phyloP scores from a whole-genome alignment of 2,113 vertebrate species.

The Chaetodon auriga region DNA sequence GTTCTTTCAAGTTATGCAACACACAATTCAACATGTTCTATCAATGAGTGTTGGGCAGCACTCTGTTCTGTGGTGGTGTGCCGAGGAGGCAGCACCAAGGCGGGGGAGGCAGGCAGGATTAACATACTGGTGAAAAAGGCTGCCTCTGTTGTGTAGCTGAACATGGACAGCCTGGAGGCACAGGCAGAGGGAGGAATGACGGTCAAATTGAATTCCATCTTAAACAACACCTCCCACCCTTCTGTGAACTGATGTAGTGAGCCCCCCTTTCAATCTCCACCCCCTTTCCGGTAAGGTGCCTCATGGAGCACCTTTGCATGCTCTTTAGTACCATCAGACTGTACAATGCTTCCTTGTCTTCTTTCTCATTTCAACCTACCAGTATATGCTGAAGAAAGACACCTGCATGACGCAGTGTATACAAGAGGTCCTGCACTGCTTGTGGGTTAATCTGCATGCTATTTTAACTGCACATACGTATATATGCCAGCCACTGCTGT shows the following conservation, averaged over 20 bases:
- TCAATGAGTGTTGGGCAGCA: conserved; percentile 50
- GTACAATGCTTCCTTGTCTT: background rate
- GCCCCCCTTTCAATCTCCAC: conserved; percentile 10
- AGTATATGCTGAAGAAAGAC: background rate
- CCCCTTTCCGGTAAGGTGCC: conserved; percentile 24
- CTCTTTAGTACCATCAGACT: conserved; percentile 6
- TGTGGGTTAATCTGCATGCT: background rate
- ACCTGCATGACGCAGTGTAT: background rate
- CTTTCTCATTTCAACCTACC: conserved; percentile 6
- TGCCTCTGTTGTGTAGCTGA: conserved; percentile 74
- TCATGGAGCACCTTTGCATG: conserved; percentile 21
- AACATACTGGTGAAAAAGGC: conserved; percentile 76
- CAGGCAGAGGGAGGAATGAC: conserved; percentile 70
- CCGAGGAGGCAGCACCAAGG: conserved; percentile 46
- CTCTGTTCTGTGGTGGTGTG: conserved; percentile 67
- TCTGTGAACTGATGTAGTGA: conserved; percentile 27
- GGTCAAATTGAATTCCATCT: conserved; percentile 56
- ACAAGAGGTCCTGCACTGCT: background rate
- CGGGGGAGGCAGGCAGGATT: conserved; percentile 73
- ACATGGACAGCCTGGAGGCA: conserved; percentile 65
- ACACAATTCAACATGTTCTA: conserved; percentile 20
- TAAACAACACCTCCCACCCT: conserved; percentile 63
- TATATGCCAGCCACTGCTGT: background rate
- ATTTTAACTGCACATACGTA: background rate
- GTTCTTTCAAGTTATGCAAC: conserved; percentile 43